phyloP scores from a whole-genome alignment of 2,113 vertebrate species.

The Pleuronectes platessa region DNA sequence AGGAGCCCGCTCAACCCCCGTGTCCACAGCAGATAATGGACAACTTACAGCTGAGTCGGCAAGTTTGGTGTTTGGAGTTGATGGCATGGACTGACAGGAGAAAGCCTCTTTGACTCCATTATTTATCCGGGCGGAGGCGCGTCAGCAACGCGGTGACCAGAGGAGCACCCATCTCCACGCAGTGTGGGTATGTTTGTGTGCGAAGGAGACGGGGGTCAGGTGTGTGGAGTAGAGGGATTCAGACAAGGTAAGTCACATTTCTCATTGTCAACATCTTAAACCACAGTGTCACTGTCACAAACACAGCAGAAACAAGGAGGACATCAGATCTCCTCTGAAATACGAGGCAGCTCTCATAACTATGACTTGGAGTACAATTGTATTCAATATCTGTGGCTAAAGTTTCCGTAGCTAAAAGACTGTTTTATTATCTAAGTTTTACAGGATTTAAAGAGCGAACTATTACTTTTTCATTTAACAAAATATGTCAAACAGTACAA shows the following conservation, averaged over 20 bases:
- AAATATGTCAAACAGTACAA: not conserved
- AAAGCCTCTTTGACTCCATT: constrained; percentile 68
- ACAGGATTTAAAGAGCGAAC: not conserved
- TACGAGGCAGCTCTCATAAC: not conserved
- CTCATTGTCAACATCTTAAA: constrained; percentile 27
- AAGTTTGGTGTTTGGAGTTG: constrained; percentile 61
- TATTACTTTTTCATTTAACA: not conserved
- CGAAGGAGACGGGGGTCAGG: constrained; percentile 18
- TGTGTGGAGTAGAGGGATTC: not conserved
- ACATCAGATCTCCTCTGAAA: not conserved
- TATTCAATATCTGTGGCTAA: not conserved
- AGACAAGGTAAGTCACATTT: constrained; percentile 18
- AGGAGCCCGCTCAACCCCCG: constrained; percentile 38
- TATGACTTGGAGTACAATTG: too few relatives aligned
- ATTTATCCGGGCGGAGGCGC: constrained; percentile 60
- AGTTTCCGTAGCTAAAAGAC: not conserved
- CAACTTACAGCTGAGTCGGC: constrained; percentile 70
- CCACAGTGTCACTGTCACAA: constrained; percentile 7
- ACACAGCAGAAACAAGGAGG: too few relatives aligned
- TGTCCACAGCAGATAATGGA: constrained; percentile 71
- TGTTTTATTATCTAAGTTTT: not conserved
- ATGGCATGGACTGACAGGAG: constrained; percentile 58
- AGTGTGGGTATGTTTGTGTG: constrained; percentile 23
- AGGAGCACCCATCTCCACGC: constrained; percentile 27
- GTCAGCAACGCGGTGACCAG: constrained; percentile 64